Conservation (phyloP, 23 tunicate species). For the Diplosoma virens region DNA sequence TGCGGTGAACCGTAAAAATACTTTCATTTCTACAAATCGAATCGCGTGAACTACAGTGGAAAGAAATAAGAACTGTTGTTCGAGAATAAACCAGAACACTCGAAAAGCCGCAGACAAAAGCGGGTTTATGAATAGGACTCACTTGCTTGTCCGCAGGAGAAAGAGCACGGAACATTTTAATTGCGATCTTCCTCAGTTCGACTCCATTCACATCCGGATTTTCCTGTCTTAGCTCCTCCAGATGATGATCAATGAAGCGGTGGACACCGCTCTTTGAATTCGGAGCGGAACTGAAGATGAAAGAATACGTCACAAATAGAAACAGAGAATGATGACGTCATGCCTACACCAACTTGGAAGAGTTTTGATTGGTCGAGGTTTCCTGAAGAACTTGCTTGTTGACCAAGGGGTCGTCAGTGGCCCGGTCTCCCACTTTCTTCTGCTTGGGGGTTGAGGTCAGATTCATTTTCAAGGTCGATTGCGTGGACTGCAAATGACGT, state of each 20-base stretch:
- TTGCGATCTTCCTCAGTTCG: constrained; percentile 57
- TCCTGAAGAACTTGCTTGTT: background rate
- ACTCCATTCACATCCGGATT: constrained; percentile 63
- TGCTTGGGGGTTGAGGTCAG: constrained; percentile 63
- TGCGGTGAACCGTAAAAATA: too few species aligned
- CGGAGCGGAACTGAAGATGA: background rate
- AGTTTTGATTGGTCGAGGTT: background rate
- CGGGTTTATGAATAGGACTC: too few species aligned
- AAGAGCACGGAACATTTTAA: constrained; percentile 49
- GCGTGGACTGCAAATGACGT: constrained; percentile 36
- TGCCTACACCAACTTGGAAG: too few species aligned
- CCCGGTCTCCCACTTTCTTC: background rate
- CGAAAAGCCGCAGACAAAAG: too few species aligned
- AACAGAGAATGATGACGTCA: too few species aligned
- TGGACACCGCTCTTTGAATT: constrained; percentile 60
- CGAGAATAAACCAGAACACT: too few species aligned
- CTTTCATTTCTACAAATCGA: too few species aligned
- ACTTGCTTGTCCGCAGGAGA: constrained; percentile 56
- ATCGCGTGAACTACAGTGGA: too few species aligned
- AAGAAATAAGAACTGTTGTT: too few species aligned
- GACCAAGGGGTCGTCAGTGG: background rate
- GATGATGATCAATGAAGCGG: constrained; percentile 59
- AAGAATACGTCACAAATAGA: background rate
- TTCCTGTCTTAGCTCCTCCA: constrained; percentile 17
- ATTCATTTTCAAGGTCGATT: constrained; percentile 40